Percentiles rank a stretch among this genome's conserved stretches.
Conservation (phyloP, 2,797 vertebrate species). For the Etheostoma nigrum region DNA sequence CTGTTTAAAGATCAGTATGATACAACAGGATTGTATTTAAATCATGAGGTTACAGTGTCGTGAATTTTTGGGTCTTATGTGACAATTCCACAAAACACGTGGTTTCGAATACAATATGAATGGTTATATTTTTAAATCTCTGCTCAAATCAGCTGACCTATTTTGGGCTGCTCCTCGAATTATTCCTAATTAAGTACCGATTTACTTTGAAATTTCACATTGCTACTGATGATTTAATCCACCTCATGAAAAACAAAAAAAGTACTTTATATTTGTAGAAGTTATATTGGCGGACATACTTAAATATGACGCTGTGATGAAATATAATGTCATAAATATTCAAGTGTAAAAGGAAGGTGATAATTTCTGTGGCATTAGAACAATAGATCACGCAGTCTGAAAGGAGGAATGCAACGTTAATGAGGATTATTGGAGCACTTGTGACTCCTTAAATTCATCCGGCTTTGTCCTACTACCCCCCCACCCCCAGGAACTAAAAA, state of each 20-base stretch:
- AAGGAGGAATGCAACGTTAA: slow-evolving; percentile 80
- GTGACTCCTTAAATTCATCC: slow-evolving; percentile 86
- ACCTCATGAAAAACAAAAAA: neutral
- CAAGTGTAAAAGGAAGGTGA: neutral
- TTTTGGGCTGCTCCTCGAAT: slow-evolving; percentile 45
- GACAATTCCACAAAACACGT: slow-evolving; percentile 30
- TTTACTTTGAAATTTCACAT: slow-evolving; percentile 48
- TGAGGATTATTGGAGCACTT: slow-evolving; percentile 83
- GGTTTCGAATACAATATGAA: slow-evolving; percentile 40
- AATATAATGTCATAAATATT: slow-evolving; percentile 1
- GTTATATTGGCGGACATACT: neutral
- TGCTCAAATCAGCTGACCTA: slow-evolving; percentile 55
- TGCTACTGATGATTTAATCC: slow-evolving; percentile 11
- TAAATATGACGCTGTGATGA: neutral
- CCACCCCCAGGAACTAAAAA: slow-evolving; percentile 44
- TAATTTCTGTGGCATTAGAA: slow-evolving; percentile 59
- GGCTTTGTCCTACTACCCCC: slow-evolving; percentile 73
- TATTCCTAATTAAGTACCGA: slow-evolving; percentile 45
- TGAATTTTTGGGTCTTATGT: neutral
- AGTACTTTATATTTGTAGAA: accelerated
- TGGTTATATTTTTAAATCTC: slow-evolving; percentile 50
- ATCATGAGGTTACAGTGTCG: slow-evolving; percentile 11
- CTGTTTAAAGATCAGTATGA: neutral
- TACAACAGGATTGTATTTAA: neutral
- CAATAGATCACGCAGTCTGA: slow-evolving; percentile 71